Conservation (phyloP, 2,888 invertebrate species). For the Leucophenga montana region DNA sequence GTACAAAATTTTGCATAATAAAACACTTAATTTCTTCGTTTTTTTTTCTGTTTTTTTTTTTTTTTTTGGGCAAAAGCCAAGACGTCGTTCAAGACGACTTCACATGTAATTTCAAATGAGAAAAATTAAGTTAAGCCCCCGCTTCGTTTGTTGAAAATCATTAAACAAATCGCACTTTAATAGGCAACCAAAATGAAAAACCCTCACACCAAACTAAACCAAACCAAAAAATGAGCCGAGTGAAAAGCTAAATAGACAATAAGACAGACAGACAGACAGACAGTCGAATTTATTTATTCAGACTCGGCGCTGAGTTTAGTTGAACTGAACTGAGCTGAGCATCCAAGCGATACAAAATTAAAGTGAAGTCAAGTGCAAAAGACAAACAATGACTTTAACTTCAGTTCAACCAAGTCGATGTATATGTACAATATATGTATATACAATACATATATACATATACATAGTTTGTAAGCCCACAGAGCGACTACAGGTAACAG, state of each 20-base stretch:
- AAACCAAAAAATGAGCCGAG: not conserved
- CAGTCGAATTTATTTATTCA: too few species aligned
- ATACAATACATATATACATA: constrained; percentile 1
- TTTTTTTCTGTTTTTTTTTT: not conserved
- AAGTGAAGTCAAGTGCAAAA: constrained; percentile 56
- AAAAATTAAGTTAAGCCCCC: constrained; percentile 13
- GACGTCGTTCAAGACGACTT: constrained; percentile 13
- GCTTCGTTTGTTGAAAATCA: constrained; percentile 61
- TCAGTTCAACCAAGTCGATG: constrained; percentile 35
- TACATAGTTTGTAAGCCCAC: too few species aligned
- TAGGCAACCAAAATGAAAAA: constrained; percentile 48
- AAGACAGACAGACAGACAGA: too few species aligned
- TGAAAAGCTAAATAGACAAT: not conserved
- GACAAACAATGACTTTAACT: constrained; percentile 57
- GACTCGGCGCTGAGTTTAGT: constrained; percentile 23
- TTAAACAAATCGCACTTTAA: constrained; percentile 71
- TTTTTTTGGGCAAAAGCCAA: constrained; percentile 25
- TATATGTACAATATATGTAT: not conserved
- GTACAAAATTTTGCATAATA: constrained; percentile 66
- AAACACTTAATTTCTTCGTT: constrained; percentile 66
- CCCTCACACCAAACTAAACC: constrained; percentile 39
- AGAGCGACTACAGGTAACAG: too few species aligned
- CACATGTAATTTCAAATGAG: constrained; percentile 64
- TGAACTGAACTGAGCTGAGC: constrained; percentile 38
- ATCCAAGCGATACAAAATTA: constrained; percentile 64